Conservation (phyloP, 2,888 invertebrate species). For the Drosophila nr. perissopoda region DNA sequence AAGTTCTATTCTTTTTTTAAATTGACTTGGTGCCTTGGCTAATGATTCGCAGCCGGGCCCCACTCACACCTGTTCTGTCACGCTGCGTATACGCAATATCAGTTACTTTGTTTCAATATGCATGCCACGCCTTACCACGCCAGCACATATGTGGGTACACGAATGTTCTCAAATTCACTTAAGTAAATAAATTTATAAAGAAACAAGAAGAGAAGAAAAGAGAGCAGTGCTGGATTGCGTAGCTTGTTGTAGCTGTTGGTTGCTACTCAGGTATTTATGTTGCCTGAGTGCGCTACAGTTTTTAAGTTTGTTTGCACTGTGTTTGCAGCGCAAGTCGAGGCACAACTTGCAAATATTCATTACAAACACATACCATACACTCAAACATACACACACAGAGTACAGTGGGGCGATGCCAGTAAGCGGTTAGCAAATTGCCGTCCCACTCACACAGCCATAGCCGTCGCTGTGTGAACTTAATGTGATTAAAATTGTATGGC, state of each 20-base stretch:
- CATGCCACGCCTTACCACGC: conserved; percentile 50
- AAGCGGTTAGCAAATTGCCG: conserved; percentile 22
- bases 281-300: conserved; percentile 79
- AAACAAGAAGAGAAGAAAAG: conserved; percentile 11
- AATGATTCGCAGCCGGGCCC: conserved; percentile 58
- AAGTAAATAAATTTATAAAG: conserved; percentile 72
- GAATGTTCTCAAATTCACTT: conserved; percentile 67
- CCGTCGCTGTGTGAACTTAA: conserved; percentile 62
- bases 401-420: background rate
- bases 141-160: conserved; percentile 29
- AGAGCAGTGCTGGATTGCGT: conserved; percentile 11
- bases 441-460: conserved; percentile 15
- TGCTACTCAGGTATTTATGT: conserved; percentile 69
- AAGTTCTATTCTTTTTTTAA: conserved; percentile 19
- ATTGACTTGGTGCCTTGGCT: conserved; percentile 56
- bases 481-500: conserved; percentile 78
- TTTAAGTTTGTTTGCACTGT: conserved; percentile 79
- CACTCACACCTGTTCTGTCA: conserved; percentile 14
- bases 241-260: conserved; percentile 42
- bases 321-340: conserved; percentile 63
- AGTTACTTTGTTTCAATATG: conserved; percentile 77
- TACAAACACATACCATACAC: conserved; percentile 48
- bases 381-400: conserved; percentile 9
- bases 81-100: conserved; percentile 68
- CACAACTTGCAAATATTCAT: conserved; percentile 71